Conservation (phyloP, 2,888 invertebrate genomes). For the Rhagium mordax region DNA sequence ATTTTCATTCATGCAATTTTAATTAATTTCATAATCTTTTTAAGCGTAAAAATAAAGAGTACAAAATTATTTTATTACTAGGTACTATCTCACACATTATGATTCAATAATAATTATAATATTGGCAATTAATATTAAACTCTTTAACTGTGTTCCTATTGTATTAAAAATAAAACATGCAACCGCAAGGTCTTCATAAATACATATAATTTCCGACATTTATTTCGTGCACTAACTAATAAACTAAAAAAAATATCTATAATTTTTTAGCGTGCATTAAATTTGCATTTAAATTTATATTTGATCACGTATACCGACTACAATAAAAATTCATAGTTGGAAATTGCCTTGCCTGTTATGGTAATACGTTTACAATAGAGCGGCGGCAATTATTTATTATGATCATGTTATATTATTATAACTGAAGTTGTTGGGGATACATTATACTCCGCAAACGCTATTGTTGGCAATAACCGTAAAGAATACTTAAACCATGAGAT, state of each 20-base stretch:
- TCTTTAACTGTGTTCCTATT: no score
- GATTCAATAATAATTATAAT: no score
- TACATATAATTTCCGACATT: neutral
- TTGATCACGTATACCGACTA: conserved; percentile 24
- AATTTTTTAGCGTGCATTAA: conserved; percentile 12
- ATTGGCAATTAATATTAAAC: no score
- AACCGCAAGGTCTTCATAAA: no score
- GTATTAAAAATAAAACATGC: no score
- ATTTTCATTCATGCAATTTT: no score
- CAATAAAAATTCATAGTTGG: conserved; percentile 20
- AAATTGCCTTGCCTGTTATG: conserved; percentile 26
- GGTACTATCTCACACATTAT: no score
- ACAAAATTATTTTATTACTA: no score
- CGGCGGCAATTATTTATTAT: conserved; percentile 41
- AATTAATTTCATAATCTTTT: no score
- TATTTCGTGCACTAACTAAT: neutral
- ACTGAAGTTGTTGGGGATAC: conserved; percentile 41
- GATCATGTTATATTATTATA: conserved; percentile 39
- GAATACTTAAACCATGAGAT: conserved; percentile 30
- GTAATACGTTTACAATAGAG: conserved; percentile 36
- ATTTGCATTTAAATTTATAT: conserved; percentile 24
- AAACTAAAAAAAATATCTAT: neutral
- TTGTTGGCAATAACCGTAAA: conserved; percentile 45
- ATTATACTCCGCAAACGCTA: conserved; percentile 37
- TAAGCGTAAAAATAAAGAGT: no score